Evolutionary conservation across 2,888 invertebrate species (phyloP).

Genomic region (Ophion costatus): DNA sequence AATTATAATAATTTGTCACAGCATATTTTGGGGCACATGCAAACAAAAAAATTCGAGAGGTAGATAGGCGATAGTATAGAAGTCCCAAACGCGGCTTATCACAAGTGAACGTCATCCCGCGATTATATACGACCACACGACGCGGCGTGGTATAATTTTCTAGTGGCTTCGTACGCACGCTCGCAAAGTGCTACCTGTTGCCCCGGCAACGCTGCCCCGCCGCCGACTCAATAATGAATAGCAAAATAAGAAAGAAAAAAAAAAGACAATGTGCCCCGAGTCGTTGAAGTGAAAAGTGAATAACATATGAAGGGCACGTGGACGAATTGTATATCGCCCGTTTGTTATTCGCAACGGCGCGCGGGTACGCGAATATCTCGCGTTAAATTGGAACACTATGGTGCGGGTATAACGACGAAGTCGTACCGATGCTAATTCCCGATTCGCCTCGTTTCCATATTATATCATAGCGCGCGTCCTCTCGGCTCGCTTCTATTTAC

Average conservation of each 20-base stretch:
- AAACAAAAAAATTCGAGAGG: neutral
- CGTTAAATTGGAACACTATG: conserved; percentile 5
- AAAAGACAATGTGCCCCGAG: neutral
- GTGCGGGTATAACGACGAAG: conserved; percentile 31
- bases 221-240: neutral
- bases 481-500: neutral
- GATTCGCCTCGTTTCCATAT: conserved; percentile 30
- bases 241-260: neutral
- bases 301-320: neutral
- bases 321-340: neutral
- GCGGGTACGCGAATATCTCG: neutral
- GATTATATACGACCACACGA: conserved; percentile 10
- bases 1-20: too few species aligned
- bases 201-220: conserved; percentile 4
- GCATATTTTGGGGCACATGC: too few species aligned
- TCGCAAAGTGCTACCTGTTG: conserved; percentile 32
- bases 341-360: neutral
- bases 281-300: neutral
- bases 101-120: conserved; percentile 40
- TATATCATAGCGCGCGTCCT: conserved; percentile 23
- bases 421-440: conserved; percentile 54
- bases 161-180: neutral
- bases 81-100: conserved; percentile 17
- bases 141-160: neutral
- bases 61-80: neutral